Conservation (phyloP, 2,113 vertebrate species). For the Myotis yumanensis region DNA sequence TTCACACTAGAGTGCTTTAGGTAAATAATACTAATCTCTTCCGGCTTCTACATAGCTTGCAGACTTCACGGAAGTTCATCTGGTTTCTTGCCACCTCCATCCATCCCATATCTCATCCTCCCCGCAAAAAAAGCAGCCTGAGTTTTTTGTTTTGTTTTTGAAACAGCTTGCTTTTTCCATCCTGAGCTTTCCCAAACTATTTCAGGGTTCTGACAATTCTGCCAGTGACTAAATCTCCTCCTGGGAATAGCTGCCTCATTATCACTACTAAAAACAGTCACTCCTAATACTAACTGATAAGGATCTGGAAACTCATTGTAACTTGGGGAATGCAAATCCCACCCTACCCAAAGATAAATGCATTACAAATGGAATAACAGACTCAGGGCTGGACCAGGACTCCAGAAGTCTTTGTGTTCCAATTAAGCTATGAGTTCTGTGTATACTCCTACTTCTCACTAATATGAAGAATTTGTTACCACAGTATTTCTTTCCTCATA, state of each 20-base stretch:
- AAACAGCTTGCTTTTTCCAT: constrained; percentile 73
- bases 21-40: constrained; percentile 14
- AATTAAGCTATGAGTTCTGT: constrained; percentile 21
- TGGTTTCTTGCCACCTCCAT: constrained; percentile 19
- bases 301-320: constrained; percentile 83
- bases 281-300: constrained; percentile 79
- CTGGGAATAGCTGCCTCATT: constrained; percentile 83
- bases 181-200: constrained; percentile 76
- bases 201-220: constrained; percentile 82
- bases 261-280: constrained; percentile 85
- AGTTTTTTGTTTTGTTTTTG: constrained; percentile 54
- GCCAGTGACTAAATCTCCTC: constrained; percentile 82
- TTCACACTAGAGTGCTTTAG: neutral
- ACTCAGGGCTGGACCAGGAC: constrained; percentile 33
- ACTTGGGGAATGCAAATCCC: constrained; percentile 73
- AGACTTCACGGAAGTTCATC: constrained; percentile 9
- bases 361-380: constrained; percentile 57
- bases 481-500: constrained; percentile 39
- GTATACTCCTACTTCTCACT: constrained; percentile 36
- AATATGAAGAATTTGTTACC: constrained; percentile 11
- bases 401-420: neutral
- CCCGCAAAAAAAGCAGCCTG: neutral
- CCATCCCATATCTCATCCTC: neutral
- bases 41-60: neutral
- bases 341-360: constrained; percentile 79